Evolutionary conservation across 2,113 vertebrate species (phyloP).

Genomic region (Marcusenius ussheri): DNA sequence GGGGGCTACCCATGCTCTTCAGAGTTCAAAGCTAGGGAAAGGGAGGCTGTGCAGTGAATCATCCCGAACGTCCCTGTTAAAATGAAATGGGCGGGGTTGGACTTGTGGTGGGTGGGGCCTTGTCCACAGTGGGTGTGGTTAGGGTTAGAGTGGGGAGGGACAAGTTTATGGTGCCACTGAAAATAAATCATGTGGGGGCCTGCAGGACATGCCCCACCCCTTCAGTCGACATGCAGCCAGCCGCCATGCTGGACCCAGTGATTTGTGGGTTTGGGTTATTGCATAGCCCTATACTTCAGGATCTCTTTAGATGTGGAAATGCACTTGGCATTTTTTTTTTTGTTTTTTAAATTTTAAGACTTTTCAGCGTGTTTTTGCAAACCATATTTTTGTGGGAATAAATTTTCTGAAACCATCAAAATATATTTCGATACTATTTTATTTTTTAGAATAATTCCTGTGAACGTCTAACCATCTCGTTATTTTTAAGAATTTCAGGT

Average conservation of each 20-base stretch:
- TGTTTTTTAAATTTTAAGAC: background rate
- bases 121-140: background rate
- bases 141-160: background rate
- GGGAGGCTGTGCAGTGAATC: background rate
- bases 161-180: background rate
- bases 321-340: constrained; percentile 28
- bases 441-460: background rate
- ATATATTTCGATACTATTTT: background rate
- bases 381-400: background rate
- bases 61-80: background rate
- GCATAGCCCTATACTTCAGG: constrained; percentile 37
- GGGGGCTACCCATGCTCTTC: background rate
- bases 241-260: constrained; percentile 28
- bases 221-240: constrained; percentile 42
- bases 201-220: constrained; percentile 46
- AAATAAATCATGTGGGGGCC: constrained; percentile 59
- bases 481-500: background rate
- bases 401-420: background rate
- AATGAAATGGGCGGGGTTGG: background rate
- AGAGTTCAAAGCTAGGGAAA: background rate
- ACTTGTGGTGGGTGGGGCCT: background rate
- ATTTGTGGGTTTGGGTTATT: constrained; percentile 55
- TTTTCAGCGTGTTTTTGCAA: background rate
- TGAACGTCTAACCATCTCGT: background rate
- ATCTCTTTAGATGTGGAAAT: constrained; percentile 46